Evolutionary conservation across 1,140 invertebrate genomes (phyloP), one percentile per base, ranked within the genome.

Genomic region (Chrysomallon squamiferum): DNA sequence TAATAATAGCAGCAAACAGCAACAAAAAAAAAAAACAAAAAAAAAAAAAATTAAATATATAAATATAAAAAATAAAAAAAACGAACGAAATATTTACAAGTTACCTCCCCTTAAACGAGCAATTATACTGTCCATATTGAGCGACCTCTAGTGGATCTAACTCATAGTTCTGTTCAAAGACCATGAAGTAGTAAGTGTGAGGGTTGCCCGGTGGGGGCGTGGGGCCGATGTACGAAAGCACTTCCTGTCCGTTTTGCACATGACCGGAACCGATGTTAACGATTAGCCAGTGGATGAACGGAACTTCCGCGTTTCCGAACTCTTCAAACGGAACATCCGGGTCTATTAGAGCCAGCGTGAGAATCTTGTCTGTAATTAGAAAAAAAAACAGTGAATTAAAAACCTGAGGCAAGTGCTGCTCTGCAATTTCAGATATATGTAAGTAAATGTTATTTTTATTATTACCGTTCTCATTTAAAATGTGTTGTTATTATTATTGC

Each of bases 101-200:
- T 64, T 59, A 72, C 57, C 54, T 49, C 25, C 63, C 68, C 18
- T 43, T 47, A 32, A 68, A 68, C 33, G 66, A 65, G 29, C 54
- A 63, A 18, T 65, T 66, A 15, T n/a, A 22, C n/a, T 56, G 50
- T 1, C 66, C 62, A 33, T 72, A 69, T 9, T 38, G 41, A 13
- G 65, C 7, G 9, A 59, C 45, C n/a, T 52, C 27, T 22, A 35
- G 29, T 0, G 66, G 66, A 33, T 69, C 65, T 20, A 74, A 25
- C 6, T 33, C 50, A 3, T 27, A 3, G 3, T 6, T 49, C 32
- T 76, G 74, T 54, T 67, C 47, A 22, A 73, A 76, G 30, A 76
- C 22, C 2, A 76, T 41, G 56, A 69, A 68, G 56, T 71, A 71
- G 62, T 73, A 76, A 41, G 30, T 57, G 59, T 76, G 74, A 5